Evolutionary conservation across 2,888 invertebrate genomes (phyloP).

Genomic region (Cephus pulcher): DNA sequence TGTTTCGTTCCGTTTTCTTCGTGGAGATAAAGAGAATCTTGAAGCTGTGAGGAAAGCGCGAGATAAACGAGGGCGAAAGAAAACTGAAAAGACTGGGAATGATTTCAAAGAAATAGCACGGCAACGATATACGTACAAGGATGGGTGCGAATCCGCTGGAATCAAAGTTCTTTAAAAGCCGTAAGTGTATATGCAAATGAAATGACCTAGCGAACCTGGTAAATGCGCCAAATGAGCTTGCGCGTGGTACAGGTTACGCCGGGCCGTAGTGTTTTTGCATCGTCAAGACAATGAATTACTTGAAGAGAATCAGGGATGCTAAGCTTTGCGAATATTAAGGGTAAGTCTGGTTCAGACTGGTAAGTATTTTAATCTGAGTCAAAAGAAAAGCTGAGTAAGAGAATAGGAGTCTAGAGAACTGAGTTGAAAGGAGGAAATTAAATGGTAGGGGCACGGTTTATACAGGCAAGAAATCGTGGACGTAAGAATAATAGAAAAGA

Average conservation of each 20-base stretch:
- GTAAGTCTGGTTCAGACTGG: conserved; percentile 27
- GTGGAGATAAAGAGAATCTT: background rate
- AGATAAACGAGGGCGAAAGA: conserved; percentile 11
- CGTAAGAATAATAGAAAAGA: background rate
- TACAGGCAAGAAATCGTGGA: background rate
- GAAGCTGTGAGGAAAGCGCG: background rate
- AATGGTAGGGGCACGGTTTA: background rate
- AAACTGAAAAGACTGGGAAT: conserved; percentile 33
- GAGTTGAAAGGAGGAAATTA: background rate
- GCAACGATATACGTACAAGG: background rate
- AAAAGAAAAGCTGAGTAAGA: background rate
- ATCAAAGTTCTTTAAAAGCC: conserved; percentile 11
- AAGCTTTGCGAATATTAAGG: conserved; percentile 22
- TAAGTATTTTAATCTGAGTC: background rate
- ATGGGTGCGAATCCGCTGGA: background rate
- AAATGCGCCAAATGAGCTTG: background rate
- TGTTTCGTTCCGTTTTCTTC: background rate
- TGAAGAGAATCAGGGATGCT: conserved; percentile 4
- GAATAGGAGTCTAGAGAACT: background rate
- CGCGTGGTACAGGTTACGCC: background rate
- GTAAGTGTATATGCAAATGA: conserved; percentile 17
- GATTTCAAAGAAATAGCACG: conserved; percentile 28
- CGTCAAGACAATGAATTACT: background rate
- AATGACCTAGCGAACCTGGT: conserved; percentile 1
- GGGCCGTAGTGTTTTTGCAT: background rate